Evolutionary conservation across 2,113 vertebrate genomes (phyloP).

Genomic region (Haliaeetus leucogaster): DNA sequence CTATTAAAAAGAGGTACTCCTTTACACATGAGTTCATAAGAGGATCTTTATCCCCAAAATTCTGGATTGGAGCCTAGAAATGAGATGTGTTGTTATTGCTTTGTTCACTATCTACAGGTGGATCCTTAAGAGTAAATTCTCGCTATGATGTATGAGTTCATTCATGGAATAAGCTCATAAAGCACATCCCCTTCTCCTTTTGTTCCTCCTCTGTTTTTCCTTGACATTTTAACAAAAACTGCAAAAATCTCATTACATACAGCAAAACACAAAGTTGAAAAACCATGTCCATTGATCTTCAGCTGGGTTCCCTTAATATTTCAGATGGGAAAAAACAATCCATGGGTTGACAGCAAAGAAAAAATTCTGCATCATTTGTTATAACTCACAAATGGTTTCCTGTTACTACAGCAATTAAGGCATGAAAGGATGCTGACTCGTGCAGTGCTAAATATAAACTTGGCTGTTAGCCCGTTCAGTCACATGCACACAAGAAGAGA

Average conservation of each 20-base stretch:
- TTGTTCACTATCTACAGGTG: neutral
- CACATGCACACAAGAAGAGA: conserved; percentile 1
- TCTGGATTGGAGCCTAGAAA: neutral
- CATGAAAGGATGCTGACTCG: conserved; percentile 19
- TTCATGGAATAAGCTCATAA: neutral
- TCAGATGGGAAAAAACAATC: neutral
- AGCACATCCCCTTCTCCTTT: neutral
- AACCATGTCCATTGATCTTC: neutral
- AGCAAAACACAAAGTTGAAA: neutral
- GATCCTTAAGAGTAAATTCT: neutral
- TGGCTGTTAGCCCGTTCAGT: neutral
- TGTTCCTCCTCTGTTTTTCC: neutral
- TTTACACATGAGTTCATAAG: rapidly evolving
- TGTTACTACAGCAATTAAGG: conserved; percentile 21
- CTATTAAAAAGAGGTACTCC: neutral
- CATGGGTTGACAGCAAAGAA: neutral
- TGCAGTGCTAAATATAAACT: conserved; percentile 44
- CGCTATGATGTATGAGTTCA: neutral
- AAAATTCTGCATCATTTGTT: neutral
- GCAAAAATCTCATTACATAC: neutral
- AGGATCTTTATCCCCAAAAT: neutral
- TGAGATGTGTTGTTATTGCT: neutral
- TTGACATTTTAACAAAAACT: neutral
- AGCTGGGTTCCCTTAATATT: neutral
- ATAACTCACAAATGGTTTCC: neutral